These are phyloP conservation scores for Heliconius hewitsoni DNA, from an alignment of 1,140 invertebrate genomes.

Conservation along the genomic window DNA sequence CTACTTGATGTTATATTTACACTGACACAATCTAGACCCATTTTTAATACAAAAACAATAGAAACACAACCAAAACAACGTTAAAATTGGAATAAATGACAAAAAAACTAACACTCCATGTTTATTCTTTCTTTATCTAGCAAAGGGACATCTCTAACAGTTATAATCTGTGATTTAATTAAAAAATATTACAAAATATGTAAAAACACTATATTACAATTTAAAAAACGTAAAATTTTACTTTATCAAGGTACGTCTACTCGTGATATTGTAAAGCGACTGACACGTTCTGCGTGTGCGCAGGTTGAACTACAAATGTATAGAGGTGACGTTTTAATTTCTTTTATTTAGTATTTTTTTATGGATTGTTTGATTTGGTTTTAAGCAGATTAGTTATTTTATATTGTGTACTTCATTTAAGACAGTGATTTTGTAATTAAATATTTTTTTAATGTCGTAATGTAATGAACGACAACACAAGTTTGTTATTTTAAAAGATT, in stretches of 20 bases:
- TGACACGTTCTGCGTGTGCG: slow-evolving; percentile 46
- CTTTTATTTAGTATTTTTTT: not conserved
- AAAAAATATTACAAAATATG: slow-evolving; percentile 8
- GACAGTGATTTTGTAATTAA: no score
- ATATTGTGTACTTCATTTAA: no score
- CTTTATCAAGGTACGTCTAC: slow-evolving; percentile 38
- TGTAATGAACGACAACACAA: no score
- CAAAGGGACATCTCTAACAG: not conserved
- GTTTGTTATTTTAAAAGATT: no score
- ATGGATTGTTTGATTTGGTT: not conserved
- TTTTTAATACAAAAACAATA: slow-evolving; percentile 33
- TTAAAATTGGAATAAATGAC: not conserved
- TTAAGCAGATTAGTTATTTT: not conserved
- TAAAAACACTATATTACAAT: not conserved
- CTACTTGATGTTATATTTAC: slow-evolving; percentile 58
- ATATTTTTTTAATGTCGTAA: no score
- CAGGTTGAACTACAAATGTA: slow-evolving; percentile 16
- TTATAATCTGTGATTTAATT: not conserved
- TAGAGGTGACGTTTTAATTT: not conserved
- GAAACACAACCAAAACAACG: slow-evolving; percentile 13
- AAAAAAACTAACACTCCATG: not conserved
- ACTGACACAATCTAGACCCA: slow-evolving; percentile 69
- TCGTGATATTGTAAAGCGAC: slow-evolving; percentile 47
- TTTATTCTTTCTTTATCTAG: not conserved
- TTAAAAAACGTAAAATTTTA: not conserved